phyloP scores from a whole-genome alignment of 2,797 vertebrate species.

The Luscinia megarhynchos region DNA sequence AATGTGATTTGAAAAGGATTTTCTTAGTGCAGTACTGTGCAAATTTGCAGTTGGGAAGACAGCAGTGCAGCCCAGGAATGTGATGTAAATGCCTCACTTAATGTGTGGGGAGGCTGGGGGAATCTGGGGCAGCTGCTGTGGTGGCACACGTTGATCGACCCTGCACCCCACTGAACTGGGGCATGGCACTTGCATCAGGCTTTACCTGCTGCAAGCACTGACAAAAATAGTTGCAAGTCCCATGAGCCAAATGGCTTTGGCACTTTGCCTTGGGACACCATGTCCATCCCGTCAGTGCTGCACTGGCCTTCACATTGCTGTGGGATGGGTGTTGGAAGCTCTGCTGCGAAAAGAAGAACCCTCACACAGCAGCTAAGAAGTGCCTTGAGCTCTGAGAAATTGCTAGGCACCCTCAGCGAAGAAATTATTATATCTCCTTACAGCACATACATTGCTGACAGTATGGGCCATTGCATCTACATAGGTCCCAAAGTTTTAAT shows the following conservation, averaged over 20 bases:
- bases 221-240: background rate
- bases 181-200: accelerated
- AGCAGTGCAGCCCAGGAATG: background rate
- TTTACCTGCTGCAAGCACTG: background rate
- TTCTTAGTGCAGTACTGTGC: background rate
- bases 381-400: background rate
- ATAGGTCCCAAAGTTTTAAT: background rate
- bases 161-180: background rate
- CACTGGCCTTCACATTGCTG: accelerated
- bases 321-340: accelerated
- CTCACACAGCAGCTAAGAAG: background rate
- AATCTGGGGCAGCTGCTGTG: background rate
- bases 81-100: accelerated
- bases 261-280: accelerated
- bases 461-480: background rate
- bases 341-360: background rate
- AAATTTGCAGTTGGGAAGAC: background rate
- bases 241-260: accelerated
- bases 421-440: background rate
- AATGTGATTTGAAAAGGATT: background rate
- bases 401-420: background rate
- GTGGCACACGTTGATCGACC: accelerated
- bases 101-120: background rate
- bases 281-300: accelerated
- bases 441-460: accelerated